Evolutionary conservation across 1,140 invertebrate genomes (phyloP).

Genomic region (Cataglyphis hispanica): DNA sequence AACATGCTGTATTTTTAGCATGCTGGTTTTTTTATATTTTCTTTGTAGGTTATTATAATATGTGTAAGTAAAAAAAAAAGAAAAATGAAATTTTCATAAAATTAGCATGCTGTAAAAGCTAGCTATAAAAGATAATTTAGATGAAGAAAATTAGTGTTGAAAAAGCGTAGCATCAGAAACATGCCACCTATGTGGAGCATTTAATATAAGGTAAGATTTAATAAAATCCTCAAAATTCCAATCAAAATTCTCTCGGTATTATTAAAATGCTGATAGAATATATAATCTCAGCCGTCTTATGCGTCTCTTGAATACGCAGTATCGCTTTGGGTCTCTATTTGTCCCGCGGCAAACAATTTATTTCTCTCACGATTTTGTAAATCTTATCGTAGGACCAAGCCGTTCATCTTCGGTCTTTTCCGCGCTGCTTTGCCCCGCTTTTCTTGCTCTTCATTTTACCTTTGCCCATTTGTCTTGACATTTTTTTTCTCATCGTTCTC

Average conservation of each 20-base stretch:
- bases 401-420: conserved; percentile 35
- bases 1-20: too few relatives aligned
- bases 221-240: conserved; percentile 9
- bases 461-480: conserved; percentile 57
- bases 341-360: conserved; percentile 59
- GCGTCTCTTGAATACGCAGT: conserved; percentile 18
- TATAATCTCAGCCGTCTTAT: conserved; percentile 9
- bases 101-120: too few relatives aligned
- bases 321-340: conserved; percentile 46
- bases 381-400: conserved; percentile 29
- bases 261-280: not conserved
- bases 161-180: not conserved
- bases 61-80: too few relatives aligned
- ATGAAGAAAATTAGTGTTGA: too few relatives aligned
- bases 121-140: too few relatives aligned
- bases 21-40: too few relatives aligned
- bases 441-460: conserved; percentile 17
- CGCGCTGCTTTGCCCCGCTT: not conserved
- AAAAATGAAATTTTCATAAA: too few relatives aligned
- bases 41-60: too few relatives aligned
- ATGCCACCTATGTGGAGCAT: not conserved
- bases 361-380: conserved; percentile 48
- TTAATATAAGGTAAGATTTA: conserved; percentile 44
- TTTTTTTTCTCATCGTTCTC: conserved; percentile 45
- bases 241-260: not conserved